A percentile compares a stretch with the other conserved stretches of the same genome.
phyloP scores from a whole-genome alignment of 92 coral and sea anemone species.

The Bergia sp. region DNA sequence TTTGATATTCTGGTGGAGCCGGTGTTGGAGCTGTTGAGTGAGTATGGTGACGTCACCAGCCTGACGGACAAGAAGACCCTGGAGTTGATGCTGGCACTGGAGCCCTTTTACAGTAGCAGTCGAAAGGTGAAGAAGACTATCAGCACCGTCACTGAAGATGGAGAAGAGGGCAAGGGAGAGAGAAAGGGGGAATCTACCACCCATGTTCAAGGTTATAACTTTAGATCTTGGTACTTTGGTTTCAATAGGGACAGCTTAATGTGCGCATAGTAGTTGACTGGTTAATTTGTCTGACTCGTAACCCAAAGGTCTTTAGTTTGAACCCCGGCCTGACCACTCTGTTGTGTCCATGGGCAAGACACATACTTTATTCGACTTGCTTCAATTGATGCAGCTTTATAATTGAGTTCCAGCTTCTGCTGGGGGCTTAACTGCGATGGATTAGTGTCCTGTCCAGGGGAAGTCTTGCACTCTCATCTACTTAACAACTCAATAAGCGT shows the following conservation, averaged over 20 bases:
- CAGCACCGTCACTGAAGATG: conserved; percentile 52
- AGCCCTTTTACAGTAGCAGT: conserved; percentile 77
- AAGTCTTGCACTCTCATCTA: no score
- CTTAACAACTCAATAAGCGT: no score
- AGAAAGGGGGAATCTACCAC: conserved; percentile 25
- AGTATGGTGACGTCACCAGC: conserved; percentile 51
- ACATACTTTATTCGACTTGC: no score
- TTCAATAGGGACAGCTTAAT: no score
- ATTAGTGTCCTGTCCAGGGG: conserved; percentile 9
- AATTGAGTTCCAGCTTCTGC: no score
- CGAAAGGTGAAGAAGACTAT: conserved; percentile 76
- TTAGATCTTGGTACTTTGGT: no score
- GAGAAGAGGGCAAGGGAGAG: conserved; percentile 38
- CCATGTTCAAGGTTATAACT: conserved; percentile 52
- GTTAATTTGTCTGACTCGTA: no score
- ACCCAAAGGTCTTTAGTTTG: no score
- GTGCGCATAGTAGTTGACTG: no score
- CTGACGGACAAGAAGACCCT: conserved; percentile 79
- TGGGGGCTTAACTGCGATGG: background rate
- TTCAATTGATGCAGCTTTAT: background rate
- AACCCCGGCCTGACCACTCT: no score
- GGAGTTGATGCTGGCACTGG: conserved; percentile 86
- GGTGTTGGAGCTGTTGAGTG: conserved; percentile 70
- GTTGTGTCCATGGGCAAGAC: no score
- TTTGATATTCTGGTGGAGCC: conserved; percentile 72